phyloP scores from a whole-genome alignment of 2,113 vertebrate species.

The Trichechus manatus region DNA sequence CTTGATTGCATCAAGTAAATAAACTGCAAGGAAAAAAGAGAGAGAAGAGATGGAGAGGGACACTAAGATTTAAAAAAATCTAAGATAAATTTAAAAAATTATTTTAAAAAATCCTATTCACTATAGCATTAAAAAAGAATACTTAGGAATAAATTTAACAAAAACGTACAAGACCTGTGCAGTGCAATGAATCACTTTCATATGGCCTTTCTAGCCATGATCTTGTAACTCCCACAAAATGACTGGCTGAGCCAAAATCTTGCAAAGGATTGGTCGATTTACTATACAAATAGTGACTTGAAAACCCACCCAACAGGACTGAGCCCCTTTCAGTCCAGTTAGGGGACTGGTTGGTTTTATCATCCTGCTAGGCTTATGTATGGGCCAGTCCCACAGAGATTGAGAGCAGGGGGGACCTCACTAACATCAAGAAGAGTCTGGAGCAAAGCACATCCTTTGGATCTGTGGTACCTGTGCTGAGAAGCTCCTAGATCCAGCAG shows the following conservation, averaged over 20 bases:
- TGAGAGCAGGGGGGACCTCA: not conserved
- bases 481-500: no score
- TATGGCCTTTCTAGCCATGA: no score
- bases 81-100: not conserved
- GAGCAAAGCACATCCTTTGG: no score
- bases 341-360: not conserved
- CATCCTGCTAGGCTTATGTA: not conserved
- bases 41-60: not conserved
- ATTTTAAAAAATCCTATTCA: not conserved
- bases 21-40: not conserved
- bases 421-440: not conserved
- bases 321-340: not conserved
- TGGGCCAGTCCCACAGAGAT: not conserved
- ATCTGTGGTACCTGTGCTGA: no score
- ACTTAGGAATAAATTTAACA: not conserved
- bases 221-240: no score
- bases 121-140: not conserved
- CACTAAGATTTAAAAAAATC: not conserved
- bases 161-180: not conserved
- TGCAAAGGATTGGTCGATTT: not conserved
- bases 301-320: not conserved
- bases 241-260: not conserved
- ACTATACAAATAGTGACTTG: not conserved
- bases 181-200: not conserved
- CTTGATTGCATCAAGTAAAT: not conserved